These are phyloP conservation scores for Epizoanthus fatuus DNA, from an alignment of 92 coral and sea anemone species.

Conservation along the genomic window DNA sequence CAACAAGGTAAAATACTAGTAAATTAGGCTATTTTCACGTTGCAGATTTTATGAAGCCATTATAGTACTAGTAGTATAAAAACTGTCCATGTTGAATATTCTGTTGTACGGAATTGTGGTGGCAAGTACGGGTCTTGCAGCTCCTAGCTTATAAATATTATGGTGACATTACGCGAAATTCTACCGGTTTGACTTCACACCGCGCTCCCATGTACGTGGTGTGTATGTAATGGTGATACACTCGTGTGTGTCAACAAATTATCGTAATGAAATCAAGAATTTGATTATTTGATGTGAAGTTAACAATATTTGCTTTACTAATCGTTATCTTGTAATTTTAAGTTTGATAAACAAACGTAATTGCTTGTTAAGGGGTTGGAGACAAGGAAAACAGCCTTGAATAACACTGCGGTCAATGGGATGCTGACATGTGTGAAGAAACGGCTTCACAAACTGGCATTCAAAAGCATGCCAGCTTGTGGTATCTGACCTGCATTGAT, in stretches of 20 bases:
- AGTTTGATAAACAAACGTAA: conserved; percentile 34
- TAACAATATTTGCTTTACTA: conserved; percentile 34
- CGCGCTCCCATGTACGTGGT: too few species aligned
- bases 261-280: conserved; percentile 4
- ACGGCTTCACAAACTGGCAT: not conserved
- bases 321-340: conserved; percentile 35
- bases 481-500: not conserved
- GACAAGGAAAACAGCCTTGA: conserved; percentile 10
- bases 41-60: too few species aligned
- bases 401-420: conserved; percentile 29
- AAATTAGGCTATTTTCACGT: too few species aligned
- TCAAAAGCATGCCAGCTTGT: not conserved
- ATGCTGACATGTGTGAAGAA: not conserved
- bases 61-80: too few species aligned
- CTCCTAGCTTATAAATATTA: too few species aligned
- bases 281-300: conserved; percentile 35
- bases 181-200: too few species aligned
- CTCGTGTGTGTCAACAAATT: conserved; percentile 28
- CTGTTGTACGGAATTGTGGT: too few species aligned
- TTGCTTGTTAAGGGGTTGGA: conserved; percentile 38
- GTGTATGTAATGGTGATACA: not conserved
- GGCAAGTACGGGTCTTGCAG: too few species aligned
- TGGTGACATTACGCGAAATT: too few species aligned
- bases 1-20: too few species aligned
- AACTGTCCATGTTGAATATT: too few species aligned